These are phyloP conservation scores for Rhinichthys klamathensis DNA, from an alignment of 2,113 vertebrate species.

Conservation along the genomic window DNA sequence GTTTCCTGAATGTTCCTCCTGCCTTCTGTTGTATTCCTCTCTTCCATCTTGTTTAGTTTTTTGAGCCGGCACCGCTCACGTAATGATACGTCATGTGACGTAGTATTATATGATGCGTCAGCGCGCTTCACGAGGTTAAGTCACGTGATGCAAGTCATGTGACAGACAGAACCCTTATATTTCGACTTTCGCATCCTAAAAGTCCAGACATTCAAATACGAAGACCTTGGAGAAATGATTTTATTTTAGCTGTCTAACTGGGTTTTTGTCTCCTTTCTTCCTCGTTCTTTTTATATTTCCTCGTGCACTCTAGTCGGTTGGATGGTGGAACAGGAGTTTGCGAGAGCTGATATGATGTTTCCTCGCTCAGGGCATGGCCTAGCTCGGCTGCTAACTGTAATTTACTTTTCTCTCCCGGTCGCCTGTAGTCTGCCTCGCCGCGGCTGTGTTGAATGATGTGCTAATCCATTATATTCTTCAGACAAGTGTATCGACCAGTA, in stretches of 20 bases:
- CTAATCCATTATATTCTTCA: conserved; percentile 97
- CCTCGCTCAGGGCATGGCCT: conserved; percentile 84
- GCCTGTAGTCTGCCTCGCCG: conserved; percentile 86
- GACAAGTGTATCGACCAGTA: conserved; percentile 95
- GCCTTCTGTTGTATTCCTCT: background rate
- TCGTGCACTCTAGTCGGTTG: conserved; percentile 7
- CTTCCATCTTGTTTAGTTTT: background rate
- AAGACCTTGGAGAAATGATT: conserved; percentile 69
- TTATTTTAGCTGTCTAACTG: conserved; percentile 77
- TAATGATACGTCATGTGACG: background rate
- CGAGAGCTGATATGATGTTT: conserved; percentile 83
- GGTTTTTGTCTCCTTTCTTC: conserved; percentile 46
- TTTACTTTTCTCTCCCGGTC: conserved; percentile 86
- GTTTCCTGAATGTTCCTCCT: no score
- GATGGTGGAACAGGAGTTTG: conserved; percentile 68
- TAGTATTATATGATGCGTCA: background rate
- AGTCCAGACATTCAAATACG: conserved; percentile 36
- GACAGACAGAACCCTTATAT: background rate
- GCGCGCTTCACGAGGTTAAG: background rate
- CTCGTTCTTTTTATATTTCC: background rate
- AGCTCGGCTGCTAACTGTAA: conserved; percentile 83
- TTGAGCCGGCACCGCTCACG: background rate
- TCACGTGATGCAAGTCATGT: background rate
- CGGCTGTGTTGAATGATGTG: conserved; percentile 92
- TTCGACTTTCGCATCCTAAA: conserved; percentile 22